Conservation (phyloP, 2,888 invertebrate genomes). For the Lasioglossum figueresi region DNA sequence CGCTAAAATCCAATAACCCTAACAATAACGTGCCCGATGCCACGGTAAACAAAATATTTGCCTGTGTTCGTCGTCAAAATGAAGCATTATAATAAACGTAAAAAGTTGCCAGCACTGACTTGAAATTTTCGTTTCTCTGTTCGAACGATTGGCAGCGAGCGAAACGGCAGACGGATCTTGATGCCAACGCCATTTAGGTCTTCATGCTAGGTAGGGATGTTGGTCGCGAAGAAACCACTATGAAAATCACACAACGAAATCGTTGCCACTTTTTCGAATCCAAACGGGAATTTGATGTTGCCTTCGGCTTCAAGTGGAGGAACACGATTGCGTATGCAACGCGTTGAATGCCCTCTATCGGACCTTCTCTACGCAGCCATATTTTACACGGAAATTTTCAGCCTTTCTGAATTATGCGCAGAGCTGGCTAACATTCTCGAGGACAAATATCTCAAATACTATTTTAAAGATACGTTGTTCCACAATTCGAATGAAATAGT, state of each 20-base stretch:
- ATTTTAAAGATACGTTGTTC: not conserved
- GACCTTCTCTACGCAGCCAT: slow-evolving; percentile 47
- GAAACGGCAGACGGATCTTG: slow-evolving; percentile 66
- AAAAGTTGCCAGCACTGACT: slow-evolving; percentile 84
- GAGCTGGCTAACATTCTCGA: not conserved
- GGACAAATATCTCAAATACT: not conserved
- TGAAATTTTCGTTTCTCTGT: slow-evolving; percentile 80
- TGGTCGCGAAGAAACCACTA: slow-evolving; percentile 23
- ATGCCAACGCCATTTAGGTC: slow-evolving; percentile 78
- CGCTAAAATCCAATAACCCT: slow-evolving; percentile 66
- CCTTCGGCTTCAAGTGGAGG: slow-evolving; percentile 38
- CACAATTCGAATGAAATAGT: not conserved
- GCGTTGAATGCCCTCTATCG: slow-evolving; percentile 61
- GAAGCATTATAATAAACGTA: slow-evolving; percentile 68
- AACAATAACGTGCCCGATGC: slow-evolving; percentile 45
- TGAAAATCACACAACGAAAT: slow-evolving; percentile 20
- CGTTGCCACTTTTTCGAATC: slow-evolving; percentile 44
- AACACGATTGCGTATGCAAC: slow-evolving; percentile 49
- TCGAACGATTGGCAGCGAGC: slow-evolving; percentile 81
- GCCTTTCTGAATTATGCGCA: not conserved
- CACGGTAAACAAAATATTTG: slow-evolving; percentile 61
- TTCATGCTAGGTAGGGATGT: slow-evolving; percentile 52
- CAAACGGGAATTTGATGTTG: slow-evolving; percentile 39
- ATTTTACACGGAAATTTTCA: slow-evolving; percentile 30
- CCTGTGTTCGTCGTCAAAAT: slow-evolving; percentile 55